These are phyloP conservation scores for Phenganax subtilis DNA, from an alignment of 92 coral and sea anemone species.

Conservation along the genomic window DNA sequence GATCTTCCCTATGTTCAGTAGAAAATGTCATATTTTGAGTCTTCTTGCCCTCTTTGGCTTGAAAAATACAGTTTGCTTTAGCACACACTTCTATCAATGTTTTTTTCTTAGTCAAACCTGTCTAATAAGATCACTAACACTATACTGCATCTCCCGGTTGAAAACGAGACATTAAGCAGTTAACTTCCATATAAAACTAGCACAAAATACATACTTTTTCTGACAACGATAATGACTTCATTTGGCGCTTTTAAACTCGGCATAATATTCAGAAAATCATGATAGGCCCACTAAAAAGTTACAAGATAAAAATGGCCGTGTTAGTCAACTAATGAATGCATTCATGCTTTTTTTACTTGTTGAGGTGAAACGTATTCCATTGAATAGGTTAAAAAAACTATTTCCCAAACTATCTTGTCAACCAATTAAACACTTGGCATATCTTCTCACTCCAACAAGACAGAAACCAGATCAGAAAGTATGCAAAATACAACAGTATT, in stretches of 20 bases:
- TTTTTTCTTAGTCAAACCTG: neutral
- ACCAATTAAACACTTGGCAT: too few relatives aligned
- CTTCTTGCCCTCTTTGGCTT: slow-evolving; percentile 67
- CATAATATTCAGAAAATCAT: slow-evolving; percentile 80
- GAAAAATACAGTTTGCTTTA: neutral
- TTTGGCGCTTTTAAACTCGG: slow-evolving; percentile 83
- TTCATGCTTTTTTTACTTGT: too few relatives aligned
- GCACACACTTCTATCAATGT: neutral
- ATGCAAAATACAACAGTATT: too few relatives aligned
- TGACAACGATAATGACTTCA: slow-evolving; percentile 86
- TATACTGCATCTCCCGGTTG: neutral
- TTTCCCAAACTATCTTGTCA: too few relatives aligned
- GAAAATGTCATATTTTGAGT: slow-evolving; percentile 97
- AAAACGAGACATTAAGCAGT: neutral
- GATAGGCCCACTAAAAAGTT: slow-evolving; percentile 78
- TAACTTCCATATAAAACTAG: neutral
- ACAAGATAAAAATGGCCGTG: too few relatives aligned
- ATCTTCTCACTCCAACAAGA: too few relatives aligned
- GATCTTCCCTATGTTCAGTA: slow-evolving; percentile 94
- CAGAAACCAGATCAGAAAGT: too few relatives aligned
- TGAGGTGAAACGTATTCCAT: too few relatives aligned
- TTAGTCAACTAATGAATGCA: too few relatives aligned
- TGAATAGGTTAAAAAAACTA: too few relatives aligned
- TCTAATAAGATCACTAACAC: neutral
- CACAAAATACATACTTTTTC: slow-evolving; percentile 58